A percentile compares a stretch with the other conserved stretches of the same genome.
phyloP scores from a whole-genome alignment of 2,888 invertebrate genomes.

The Cristatella mucedo region DNA sequence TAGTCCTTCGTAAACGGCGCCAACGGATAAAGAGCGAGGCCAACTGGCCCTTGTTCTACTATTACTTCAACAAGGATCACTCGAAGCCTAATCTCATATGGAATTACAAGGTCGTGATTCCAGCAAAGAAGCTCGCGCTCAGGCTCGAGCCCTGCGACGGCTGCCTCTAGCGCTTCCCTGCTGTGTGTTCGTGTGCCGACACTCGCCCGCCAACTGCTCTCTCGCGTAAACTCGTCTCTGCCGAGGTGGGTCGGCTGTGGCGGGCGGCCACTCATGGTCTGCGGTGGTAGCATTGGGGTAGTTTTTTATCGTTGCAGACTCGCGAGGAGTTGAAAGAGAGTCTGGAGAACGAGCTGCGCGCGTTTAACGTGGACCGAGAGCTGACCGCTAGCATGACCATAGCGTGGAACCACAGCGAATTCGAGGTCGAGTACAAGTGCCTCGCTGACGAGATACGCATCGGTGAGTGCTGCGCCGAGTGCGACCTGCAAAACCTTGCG shows the following conservation, averaged over 20 bases:
- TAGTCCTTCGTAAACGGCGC: constrained; percentile 72
- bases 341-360: constrained; percentile 76
- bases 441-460: constrained; percentile 91
- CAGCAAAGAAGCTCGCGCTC: too few relatives aligned
- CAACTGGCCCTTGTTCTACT: constrained; percentile 86
- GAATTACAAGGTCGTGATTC: constrained; percentile 94
- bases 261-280: too few relatives aligned
- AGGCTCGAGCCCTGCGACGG: too few relatives aligned
- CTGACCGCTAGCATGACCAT: constrained; percentile 48
- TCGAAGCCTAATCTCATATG: constrained; percentile 89
- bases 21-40: constrained; percentile 69
- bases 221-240: neutral
- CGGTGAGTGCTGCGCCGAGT: constrained; percentile 38
- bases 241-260: too few relatives aligned
- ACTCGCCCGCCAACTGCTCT: neutral
- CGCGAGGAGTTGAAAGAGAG: constrained; percentile 81
- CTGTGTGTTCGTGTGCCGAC: too few relatives aligned
- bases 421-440: constrained; percentile 76
- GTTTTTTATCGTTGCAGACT: constrained; percentile 50
- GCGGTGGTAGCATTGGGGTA: too few relatives aligned
- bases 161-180: too few relatives aligned
- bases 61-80: constrained; percentile 83
- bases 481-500: too few relatives aligned
- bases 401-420: constrained; percentile 96
- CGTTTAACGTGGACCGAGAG: constrained; percentile 75